Evolutionary conservation across 2,113 vertebrate genomes (phyloP).

Genomic region (Tyrannus savana): DNA sequence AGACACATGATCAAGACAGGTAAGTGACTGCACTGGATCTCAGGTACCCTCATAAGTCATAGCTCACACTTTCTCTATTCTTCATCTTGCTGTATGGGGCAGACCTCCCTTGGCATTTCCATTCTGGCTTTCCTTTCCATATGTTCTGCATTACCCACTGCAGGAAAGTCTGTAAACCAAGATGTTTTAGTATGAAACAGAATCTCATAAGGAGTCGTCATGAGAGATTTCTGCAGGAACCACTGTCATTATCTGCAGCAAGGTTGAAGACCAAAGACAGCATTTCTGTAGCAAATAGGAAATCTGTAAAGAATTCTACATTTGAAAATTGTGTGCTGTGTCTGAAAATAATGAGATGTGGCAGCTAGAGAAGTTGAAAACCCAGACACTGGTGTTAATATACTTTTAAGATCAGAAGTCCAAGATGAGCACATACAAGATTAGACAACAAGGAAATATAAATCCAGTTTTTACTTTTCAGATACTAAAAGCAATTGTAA

Average conservation of each 20-base stretch:
- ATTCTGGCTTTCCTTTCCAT: not conserved
- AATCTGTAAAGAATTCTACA: not conserved
- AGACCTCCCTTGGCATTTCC: not conserved
- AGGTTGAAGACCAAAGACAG: not conserved
- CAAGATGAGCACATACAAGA: not conserved
- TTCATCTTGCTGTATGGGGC: accelerated
- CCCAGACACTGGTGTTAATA: not conserved
- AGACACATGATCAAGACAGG: not conserved
- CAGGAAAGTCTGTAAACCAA: not conserved
- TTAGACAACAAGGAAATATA: not conserved
- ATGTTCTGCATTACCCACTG: not conserved
- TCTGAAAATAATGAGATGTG: not conserved
- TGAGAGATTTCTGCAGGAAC: not conserved
- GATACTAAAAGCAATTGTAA: not conserved
- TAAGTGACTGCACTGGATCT: not conserved
- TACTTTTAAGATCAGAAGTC: not conserved
- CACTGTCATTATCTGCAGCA: not conserved
- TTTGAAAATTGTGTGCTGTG: not conserved
- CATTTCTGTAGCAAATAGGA: not conserved
- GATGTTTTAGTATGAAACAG: not conserved
- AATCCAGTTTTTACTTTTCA: not conserved
- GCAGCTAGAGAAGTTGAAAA: not conserved
- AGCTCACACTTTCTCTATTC: not conserved
- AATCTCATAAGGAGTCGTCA: not conserved
- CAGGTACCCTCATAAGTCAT: not conserved